Conservation (phyloP, 2,113 vertebrate species). For the Taurulus bubalis region DNA sequence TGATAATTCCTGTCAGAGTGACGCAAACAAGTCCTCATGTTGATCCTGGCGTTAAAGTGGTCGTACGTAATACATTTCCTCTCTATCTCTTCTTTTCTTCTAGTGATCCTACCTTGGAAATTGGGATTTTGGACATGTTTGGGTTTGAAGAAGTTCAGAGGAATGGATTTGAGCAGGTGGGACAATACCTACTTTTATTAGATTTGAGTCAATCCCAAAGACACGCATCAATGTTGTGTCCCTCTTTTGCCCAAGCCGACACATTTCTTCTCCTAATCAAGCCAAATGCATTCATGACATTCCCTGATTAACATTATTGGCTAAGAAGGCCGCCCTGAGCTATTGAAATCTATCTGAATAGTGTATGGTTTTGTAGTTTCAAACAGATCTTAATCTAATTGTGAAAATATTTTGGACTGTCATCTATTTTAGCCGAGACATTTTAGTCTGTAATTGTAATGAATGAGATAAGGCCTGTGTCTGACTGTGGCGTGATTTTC, state of each 20-base stretch:
- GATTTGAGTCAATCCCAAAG: neutral
- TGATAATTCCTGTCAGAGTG: constrained; percentile 18
- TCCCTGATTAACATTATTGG: neutral
- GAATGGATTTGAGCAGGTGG: constrained; percentile 94
- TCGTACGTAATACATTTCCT: neutral
- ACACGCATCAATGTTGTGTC: neutral
- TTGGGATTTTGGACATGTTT: constrained; percentile 93
- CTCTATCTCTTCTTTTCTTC: constrained; percentile 13
- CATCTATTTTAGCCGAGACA: constrained; percentile 36
- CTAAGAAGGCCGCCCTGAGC: neutral
- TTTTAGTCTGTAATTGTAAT: constrained; percentile 63
- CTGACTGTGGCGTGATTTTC: constrained; percentile 64
- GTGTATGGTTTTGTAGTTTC: constrained; percentile 8
- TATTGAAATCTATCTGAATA: constrained; percentile 25
- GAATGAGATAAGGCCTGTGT: constrained; percentile 66
- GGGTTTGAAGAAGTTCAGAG: constrained; percentile 95
- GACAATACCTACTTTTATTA: constrained; percentile 22
- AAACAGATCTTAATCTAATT: constrained; percentile 53
- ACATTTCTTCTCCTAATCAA: neutral
- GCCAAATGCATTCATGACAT: constrained; percentile 19
- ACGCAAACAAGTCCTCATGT: neutral
- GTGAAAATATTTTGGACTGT: constrained; percentile 46
- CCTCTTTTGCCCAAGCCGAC: neutral
- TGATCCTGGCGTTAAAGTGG: constrained; percentile 1
- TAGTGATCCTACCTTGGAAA: constrained; percentile 88